A percentile compares a stretch with the other conserved stretches of the same genome.
phyloP scores from a whole-genome alignment of 2,797 vertebrate genomes.

The Mormyrops boulengeri region DNA sequence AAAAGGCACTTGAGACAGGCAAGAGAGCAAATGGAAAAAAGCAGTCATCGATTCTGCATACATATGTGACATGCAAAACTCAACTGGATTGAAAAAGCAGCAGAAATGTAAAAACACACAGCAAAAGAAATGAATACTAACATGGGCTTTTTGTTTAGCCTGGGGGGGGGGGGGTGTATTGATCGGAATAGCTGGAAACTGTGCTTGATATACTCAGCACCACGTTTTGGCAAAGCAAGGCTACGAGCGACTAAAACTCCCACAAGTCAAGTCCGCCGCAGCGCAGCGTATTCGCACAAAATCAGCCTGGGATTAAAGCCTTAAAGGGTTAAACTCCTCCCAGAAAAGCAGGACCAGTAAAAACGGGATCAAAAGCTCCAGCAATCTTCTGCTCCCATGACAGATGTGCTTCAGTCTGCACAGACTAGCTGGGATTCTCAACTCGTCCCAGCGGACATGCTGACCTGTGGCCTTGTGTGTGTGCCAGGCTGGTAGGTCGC shows the following conservation, averaged over 20 bases:
- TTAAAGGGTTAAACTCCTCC: not conserved
- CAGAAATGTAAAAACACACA: not conserved
- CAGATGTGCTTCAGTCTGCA: not conserved
- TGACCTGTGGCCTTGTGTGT: not conserved
- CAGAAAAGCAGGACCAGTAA: not conserved
- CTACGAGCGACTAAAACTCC: not conserved
- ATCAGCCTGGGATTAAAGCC: not conserved
- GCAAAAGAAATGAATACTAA: not conserved
- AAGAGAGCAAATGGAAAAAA: not conserved
- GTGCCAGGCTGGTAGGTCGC: not conserved
- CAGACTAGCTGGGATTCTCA: not conserved
- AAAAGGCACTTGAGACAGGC: slow-evolving; percentile 13
- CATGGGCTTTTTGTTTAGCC: not conserved
- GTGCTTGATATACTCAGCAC: not conserved
- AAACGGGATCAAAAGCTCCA: not conserved
- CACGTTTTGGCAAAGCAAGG: not conserved
- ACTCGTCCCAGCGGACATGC: not conserved
- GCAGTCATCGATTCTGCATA: not conserved
- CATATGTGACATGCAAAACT: not conserved
- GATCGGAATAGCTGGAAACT: not conserved
- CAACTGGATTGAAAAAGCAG: not conserved
- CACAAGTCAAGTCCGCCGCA: not conserved
- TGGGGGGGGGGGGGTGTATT: not conserved
- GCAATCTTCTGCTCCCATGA: not conserved
- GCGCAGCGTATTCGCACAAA: not conserved